Conservation (phyloP, 2,888 invertebrate species). For the Drosophila colorata region DNA sequence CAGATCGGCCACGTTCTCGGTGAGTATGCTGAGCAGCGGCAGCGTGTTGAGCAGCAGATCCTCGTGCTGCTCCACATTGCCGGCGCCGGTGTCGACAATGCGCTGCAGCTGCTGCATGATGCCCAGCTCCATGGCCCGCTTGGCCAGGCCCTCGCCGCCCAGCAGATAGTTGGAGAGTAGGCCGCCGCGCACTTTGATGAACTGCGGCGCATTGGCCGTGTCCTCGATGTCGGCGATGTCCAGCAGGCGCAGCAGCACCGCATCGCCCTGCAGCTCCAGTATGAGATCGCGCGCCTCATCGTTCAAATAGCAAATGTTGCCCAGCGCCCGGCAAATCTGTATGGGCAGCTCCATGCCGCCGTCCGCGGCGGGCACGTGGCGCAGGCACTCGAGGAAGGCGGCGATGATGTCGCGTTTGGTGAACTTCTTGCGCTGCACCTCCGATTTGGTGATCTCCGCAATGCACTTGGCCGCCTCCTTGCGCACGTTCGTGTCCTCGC, state of each 20-base stretch:
- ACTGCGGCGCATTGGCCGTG: conserved; percentile 84
- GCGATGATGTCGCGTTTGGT: conserved; percentile 88
- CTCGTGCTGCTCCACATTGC: conserved; percentile 87
- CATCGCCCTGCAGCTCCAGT: conserved; percentile 86
- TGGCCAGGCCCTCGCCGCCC: conserved; percentile 89
- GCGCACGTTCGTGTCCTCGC: conserved; percentile 86
- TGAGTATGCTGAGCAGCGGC: conserved; percentile 88
- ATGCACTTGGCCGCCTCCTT: conserved; percentile 89
- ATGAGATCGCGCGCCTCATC: conserved; percentile 88
- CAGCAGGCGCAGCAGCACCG: conserved; percentile 85
- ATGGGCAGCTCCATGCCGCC: conserved; percentile 87
- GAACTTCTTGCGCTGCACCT: conserved; percentile 90
- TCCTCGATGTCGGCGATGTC: conserved; percentile 78
- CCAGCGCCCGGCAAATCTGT: conserved; percentile 93
- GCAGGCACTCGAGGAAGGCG: conserved; percentile 87
- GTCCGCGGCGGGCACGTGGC: conserved; percentile 72
- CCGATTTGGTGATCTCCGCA: conserved; percentile 93
- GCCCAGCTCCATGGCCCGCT: conserved; percentile 87
- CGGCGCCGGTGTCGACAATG: conserved; percentile 85
- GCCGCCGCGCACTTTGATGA: conserved; percentile 90
- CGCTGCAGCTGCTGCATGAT: conserved; percentile 86
- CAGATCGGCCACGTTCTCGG: conserved; percentile 88
- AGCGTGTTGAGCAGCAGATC: conserved; percentile 87
- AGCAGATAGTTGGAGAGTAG: conserved; percentile 92
- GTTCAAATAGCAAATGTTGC: conserved; percentile 95